These are phyloP conservation scores for Hippopotamus amphibius DNA, from an alignment of 2,113 vertebrate genomes.

Conservation along the genomic window DNA sequence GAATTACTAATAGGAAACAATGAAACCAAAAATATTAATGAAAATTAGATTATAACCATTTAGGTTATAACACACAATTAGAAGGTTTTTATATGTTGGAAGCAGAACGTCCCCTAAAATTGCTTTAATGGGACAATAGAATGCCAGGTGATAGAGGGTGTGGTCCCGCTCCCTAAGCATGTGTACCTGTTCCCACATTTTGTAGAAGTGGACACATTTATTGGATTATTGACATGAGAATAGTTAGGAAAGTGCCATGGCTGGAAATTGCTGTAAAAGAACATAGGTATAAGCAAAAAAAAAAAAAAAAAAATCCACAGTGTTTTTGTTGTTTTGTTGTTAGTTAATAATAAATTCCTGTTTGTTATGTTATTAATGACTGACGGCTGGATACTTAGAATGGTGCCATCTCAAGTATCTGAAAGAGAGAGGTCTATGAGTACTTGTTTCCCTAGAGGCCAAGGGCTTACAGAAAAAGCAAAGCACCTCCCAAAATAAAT, in stretches of 20 bases:
- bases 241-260: neutral
- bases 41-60: slow-evolving; percentile 10
- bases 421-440: neutral
- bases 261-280: neutral
- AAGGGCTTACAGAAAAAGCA: neutral
- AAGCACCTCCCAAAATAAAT: neutral
- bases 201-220: neutral
- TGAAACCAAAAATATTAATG: slow-evolving; percentile 30
- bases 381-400: neutral
- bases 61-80: neutral
- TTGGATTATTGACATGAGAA: neutral
- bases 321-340: neutral
- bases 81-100: slow-evolving; percentile 3
- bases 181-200: neutral
- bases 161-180: neutral
- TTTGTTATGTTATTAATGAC: neutral
- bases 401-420: neutral
- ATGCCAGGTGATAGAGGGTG: neutral
- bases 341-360: neutral
- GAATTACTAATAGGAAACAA: slow-evolving; percentile 38
- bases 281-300: neutral
- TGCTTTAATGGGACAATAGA: neutral
- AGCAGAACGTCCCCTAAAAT: neutral
- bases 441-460: neutral
- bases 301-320: neutral